These are phyloP conservation scores for Pollachius pollachius DNA, from an alignment of 2,113 vertebrate species.

Conservation along the genomic window DNA sequence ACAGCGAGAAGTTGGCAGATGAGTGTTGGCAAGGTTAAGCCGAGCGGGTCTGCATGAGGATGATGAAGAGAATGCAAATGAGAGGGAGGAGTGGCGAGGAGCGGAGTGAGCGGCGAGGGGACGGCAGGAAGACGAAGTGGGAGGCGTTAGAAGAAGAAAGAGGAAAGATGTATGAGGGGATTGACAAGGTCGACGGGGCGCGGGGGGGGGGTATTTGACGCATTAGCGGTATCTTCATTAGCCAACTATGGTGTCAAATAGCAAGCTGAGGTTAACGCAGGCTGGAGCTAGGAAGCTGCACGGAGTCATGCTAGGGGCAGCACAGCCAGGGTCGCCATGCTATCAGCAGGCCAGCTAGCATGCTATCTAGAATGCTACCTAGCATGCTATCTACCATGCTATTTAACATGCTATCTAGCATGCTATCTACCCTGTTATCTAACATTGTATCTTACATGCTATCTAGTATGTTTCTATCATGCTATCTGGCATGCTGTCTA, in stretches of 20 bases:
- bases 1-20: slow-evolving; percentile 46
- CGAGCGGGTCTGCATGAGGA: slow-evolving; percentile 46
- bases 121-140: slow-evolving; percentile 22
- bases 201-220: slow-evolving; percentile 33
- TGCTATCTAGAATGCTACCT: too few relatives aligned
- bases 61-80: slow-evolving; percentile 40
- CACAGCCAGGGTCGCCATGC: background rate
- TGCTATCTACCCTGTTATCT: too few relatives aligned
- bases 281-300: slow-evolving; percentile 67
- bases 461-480: too few relatives aligned
- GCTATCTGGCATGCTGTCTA: too few relatives aligned
- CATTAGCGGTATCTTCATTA: slow-evolving; percentile 62
- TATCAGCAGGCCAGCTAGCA: too few relatives aligned
- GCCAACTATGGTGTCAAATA: slow-evolving; percentile 23
- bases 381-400: too few relatives aligned
- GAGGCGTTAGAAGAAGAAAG: slow-evolving; percentile 8
- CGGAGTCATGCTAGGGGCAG: slow-evolving; percentile 32
- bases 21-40: slow-evolving; percentile 42
- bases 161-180: slow-evolving; percentile 10
- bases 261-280: background rate
- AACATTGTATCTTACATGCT: too few relatives aligned
- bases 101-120: slow-evolving; percentile 7
- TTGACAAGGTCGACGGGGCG: slow-evolving; percentile 7
- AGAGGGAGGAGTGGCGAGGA: slow-evolving; percentile 33
- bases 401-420: too few relatives aligned